Conservation (phyloP, 2,888 invertebrate genomes). For the Callinectes sapidus region DNA sequence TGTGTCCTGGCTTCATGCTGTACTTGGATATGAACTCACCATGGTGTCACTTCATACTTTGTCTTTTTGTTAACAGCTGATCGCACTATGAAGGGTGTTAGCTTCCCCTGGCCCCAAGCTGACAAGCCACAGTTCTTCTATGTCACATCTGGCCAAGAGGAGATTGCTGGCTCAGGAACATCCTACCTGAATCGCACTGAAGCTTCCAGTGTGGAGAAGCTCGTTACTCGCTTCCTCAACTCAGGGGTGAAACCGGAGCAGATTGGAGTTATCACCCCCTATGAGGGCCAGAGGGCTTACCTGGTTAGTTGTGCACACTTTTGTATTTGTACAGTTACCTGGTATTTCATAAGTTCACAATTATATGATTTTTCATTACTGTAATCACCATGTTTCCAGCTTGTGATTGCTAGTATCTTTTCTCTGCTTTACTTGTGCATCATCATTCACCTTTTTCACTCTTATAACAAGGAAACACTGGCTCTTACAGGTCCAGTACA, state of each 20-base stretch:
- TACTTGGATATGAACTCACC: neutral
- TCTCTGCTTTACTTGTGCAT: neutral
- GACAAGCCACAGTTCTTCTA: conserved; percentile 99
- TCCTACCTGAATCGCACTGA: conserved; percentile 99
- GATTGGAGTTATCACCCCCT: conserved; percentile 99
- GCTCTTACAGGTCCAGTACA: conserved; percentile 85
- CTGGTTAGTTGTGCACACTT: conserved; percentile 79
- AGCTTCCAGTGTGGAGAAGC: conserved; percentile 98
- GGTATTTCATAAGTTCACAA: neutral
- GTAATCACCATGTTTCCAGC: neutral
- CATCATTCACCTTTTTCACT: neutral
- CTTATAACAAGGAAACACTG: neutral
- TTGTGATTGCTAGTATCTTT: neutral
- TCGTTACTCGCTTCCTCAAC: conserved; percentile 94
- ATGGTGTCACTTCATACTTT: neutral
- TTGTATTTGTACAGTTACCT: conserved; percentile 30
- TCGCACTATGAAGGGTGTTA: conserved; percentile 89
- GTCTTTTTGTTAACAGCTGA: conserved; percentile 82
- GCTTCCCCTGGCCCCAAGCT: conserved; percentile 97
- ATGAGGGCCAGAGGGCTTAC: conserved; percentile 98
- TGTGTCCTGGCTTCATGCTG: neutral
- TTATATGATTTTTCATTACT: neutral
- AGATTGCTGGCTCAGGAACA: conserved; percentile 98
- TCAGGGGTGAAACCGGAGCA: conserved; percentile 98
- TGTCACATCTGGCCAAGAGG: conserved; percentile 97